phyloP scores from a whole-genome alignment of 2,888 invertebrate species.

The Eilema sororculum region DNA sequence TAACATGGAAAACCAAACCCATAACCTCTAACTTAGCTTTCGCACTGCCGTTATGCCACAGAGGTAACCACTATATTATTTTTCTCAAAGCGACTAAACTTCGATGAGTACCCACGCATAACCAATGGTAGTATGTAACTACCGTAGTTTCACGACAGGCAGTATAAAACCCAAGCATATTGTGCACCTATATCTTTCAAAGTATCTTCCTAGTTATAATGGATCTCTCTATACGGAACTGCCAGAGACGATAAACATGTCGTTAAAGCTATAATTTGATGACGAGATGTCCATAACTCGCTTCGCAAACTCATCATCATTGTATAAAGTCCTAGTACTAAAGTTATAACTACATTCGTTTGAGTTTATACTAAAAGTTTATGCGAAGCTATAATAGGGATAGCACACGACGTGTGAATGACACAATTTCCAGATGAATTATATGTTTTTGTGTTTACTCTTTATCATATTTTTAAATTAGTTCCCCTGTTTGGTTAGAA shows the following conservation, averaged over 20 bases:
- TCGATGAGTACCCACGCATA: neutral
- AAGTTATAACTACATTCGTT: slow-evolving; percentile 33
- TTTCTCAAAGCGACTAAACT: neutral
- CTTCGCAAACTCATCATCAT: slow-evolving; percentile 43
- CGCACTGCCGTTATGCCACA: no score
- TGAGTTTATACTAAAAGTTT: slow-evolving; percentile 31
- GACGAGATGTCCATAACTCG: slow-evolving; percentile 25
- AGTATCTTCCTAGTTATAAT: neutral
- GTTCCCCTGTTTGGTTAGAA: neutral
- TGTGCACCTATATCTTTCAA: neutral
- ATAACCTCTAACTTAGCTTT: no score
- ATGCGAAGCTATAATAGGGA: slow-evolving; percentile 22
- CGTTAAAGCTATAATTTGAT: slow-evolving; percentile 38
- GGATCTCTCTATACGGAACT: neutral
- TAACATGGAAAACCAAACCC: no score
- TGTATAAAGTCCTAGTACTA: slow-evolving; percentile 24
- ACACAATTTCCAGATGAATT: neutral
- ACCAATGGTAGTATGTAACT: neutral
- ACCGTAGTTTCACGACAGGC: neutral
- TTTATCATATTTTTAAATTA: slow-evolving; percentile 7
- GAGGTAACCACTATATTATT: no score
- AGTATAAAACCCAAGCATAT: neutral
- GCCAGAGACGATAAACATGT: slow-evolving; percentile 29
- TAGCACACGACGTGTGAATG: slow-evolving; percentile 7
- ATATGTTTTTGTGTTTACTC: neutral